Evolutionary conservation across 2,888 invertebrate species (phyloP).

Genomic region (Chrysodeixis includens): DNA sequence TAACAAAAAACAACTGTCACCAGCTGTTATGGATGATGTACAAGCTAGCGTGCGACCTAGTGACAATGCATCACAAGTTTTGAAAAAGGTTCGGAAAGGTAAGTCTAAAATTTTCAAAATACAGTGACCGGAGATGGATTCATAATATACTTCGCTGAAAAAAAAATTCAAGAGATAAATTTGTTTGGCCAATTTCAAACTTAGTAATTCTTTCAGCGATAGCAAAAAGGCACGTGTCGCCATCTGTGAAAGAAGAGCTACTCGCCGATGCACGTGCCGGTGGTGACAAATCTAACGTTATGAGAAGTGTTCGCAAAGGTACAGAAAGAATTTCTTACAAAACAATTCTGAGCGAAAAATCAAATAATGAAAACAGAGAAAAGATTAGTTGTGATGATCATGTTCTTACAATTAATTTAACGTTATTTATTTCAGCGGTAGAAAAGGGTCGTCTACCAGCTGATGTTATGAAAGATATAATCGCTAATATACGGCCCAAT

Average conservation of each 20-base stretch:
- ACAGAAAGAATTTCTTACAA: background rate
- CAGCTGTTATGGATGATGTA: conserved; percentile 25
- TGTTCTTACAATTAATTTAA: too few relatives aligned
- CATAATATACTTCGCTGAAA: too few relatives aligned
- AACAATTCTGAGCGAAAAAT: too few relatives aligned
- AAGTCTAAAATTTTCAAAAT: background rate
- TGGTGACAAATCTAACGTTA: conserved; percentile 21
- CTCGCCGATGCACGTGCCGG: conserved; percentile 10
- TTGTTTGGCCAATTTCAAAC: background rate
- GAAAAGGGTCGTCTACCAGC: conserved; percentile 20
- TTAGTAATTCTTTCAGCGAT: conserved; percentile 29
- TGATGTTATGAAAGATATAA: conserved; percentile 16
- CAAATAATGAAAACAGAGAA: too few relatives aligned
- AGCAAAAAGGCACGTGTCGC: conserved; percentile 35
- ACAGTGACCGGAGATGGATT: too few relatives aligned
- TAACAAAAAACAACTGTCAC: conserved; percentile 18
- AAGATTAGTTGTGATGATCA: too few relatives aligned
- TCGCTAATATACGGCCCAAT: conserved; percentile 11
- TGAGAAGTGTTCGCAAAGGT: conserved; percentile 42
- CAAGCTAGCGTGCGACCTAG: conserved; percentile 23
- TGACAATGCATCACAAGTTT: conserved; percentile 26
- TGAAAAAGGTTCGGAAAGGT: conserved; percentile 43
- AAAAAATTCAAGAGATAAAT: too few relatives aligned
- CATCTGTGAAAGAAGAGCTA: conserved; percentile 35
- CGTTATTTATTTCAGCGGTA: conserved; percentile 22